A percentile compares a stretch with the other conserved stretches of the same genome.
Evolutionary conservation across 2,113 vertebrate genomes (phyloP).

Genomic region (Microtus pennsylvanicus): DNA sequence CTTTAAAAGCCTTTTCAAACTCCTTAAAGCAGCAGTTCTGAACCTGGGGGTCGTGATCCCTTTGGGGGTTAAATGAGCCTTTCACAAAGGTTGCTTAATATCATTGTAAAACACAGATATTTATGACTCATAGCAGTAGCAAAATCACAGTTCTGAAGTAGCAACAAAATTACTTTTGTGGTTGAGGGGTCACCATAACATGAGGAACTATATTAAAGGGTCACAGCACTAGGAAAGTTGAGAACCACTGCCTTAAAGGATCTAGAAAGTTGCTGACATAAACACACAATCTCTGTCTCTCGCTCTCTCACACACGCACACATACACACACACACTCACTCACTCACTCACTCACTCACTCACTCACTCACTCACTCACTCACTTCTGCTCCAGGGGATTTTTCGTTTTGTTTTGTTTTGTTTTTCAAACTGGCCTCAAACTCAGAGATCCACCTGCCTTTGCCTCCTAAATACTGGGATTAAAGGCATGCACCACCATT

Average conservation of each 20-base stretch:
- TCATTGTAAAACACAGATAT: neutral
- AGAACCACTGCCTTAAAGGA: neutral
- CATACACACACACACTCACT: neutral
- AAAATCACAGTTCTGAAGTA: neutral
- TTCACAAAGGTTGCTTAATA: neutral
- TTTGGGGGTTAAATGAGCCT: neutral
- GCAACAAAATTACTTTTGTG: neutral
- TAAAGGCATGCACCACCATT: too few relatives aligned
- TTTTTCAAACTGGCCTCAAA: too few relatives aligned
- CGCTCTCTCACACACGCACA: too few relatives aligned
- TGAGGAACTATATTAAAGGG: neutral
- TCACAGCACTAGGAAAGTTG: neutral
- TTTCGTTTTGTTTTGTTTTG: neutral
- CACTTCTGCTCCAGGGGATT: neutral
- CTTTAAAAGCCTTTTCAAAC: neutral
- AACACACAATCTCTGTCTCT: too few relatives aligned
- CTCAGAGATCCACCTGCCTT: too few relatives aligned
- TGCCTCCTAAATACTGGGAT: too few relatives aligned
- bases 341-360: too few relatives aligned
- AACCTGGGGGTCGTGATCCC: neutral
- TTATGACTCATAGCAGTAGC: neutral
- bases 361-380: neutral
- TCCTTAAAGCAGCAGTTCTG: neutral
- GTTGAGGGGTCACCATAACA: neutral
- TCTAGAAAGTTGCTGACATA: neutral